Evolutionary conservation across 2,113 vertebrate species (phyloP).

Genomic region (Phaethon lepturus): DNA sequence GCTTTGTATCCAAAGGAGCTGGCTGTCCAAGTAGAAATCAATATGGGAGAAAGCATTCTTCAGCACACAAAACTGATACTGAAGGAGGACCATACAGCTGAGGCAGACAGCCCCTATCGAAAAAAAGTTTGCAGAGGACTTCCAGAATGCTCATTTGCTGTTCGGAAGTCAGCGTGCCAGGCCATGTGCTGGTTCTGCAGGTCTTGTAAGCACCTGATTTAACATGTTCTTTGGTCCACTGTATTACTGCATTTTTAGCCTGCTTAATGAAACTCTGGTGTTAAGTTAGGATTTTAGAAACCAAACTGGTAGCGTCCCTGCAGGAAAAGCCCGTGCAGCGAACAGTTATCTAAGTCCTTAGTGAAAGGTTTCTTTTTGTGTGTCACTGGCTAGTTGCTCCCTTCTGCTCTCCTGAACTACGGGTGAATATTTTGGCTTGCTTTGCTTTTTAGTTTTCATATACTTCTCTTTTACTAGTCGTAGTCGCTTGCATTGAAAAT

Average conservation of each 20-base stretch:
- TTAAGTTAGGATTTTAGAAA: not conserved
- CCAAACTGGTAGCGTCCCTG: not conserved
- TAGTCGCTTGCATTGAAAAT: not conserved
- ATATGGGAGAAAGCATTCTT: not conserved
- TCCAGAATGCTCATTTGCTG: fast-evolving
- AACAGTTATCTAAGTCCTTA: not conserved
- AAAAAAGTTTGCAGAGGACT: not conserved
- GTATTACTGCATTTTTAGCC: not conserved
- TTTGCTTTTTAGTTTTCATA: not conserved
- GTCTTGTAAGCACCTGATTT: too few species aligned
- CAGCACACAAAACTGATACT: not conserved
- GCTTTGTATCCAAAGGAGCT: not conserved
- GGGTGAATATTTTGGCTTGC: not conserved
- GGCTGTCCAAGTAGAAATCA: not conserved
- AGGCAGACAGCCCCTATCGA: not conserved
- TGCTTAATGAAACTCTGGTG: not conserved
- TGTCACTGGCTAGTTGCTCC: not conserved
- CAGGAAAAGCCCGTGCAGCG: not conserved
- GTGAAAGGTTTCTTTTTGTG: not conserved
- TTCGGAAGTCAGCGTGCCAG: fast-evolving
- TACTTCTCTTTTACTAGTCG: not conserved
- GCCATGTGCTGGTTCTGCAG: not conserved
- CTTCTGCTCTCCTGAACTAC: not conserved
- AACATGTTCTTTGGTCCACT: not conserved
- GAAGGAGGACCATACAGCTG: not conserved